Evolutionary conservation across 2,113 vertebrate genomes (phyloP).

Genomic region (Eudorcas thomsonii): DNA sequence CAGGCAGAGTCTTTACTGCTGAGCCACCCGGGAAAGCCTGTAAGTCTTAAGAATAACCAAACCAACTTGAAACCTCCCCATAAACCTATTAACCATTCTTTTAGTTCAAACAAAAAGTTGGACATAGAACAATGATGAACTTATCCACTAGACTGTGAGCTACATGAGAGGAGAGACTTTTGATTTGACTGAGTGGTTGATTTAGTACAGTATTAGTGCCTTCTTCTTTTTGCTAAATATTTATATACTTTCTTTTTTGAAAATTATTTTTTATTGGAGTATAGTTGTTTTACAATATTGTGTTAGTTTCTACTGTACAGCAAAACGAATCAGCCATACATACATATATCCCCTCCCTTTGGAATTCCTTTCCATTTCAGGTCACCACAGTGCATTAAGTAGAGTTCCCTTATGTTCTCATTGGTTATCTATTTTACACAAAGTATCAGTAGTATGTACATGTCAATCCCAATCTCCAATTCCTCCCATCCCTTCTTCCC

Average conservation of each 20-base stretch:
- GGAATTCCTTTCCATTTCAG: background rate
- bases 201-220: background rate
- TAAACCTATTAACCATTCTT: background rate
- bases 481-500: background rate
- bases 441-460: background rate
- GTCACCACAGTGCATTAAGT: background rate
- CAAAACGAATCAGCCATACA: background rate
- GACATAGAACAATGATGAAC: background rate
- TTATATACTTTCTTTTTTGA: background rate
- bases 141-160: background rate
- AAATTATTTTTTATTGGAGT: background rate
- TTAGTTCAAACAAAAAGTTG: background rate
- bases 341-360: background rate
- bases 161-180: background rate
- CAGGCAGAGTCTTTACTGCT: background rate
- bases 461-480: background rate
- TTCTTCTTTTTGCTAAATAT: background rate
- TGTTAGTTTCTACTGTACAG: background rate
- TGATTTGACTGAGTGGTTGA: background rate
- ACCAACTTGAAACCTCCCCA: background rate
- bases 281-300: background rate
- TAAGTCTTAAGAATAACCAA: background rate
- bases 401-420: background rate
- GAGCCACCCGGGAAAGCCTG: background rate
- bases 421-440: background rate